A percentile compares a stretch with the other conserved stretches of the same genome.
Evolutionary conservation across 2,797 vertebrate species (phyloP).

Genomic region (Phrynocephalus guinanensis): DNA sequence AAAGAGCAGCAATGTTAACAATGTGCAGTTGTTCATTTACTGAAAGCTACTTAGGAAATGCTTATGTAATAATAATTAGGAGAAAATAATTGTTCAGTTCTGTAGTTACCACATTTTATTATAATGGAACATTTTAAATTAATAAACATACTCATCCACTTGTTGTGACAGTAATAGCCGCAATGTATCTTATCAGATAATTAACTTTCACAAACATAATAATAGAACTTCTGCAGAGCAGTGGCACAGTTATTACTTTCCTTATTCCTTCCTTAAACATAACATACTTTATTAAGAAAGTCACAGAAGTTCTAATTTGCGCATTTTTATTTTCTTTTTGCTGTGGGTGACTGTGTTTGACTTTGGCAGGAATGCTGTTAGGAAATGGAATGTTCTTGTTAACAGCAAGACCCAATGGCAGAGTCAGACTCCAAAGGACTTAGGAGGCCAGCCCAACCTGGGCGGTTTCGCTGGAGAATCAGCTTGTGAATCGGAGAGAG

Average conservation of each 20-base stretch:
- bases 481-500: not conserved
- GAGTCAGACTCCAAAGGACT: not conserved
- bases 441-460: not conserved
- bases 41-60: conserved; percentile 43
- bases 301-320: not conserved
- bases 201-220: conserved; percentile 87
- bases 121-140: conserved; percentile 84
- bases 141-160: conserved; percentile 81
- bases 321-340: not conserved
- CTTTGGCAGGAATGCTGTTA: not conserved
- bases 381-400: conserved; percentile 4
- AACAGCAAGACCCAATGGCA: not conserved
- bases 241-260: conserved; percentile 78
- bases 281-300: conserved; percentile 39
- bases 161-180: conserved; percentile 81
- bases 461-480: not conserved
- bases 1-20: conserved; percentile 46
- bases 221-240: conserved; percentile 74
- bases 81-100: conserved; percentile 78
- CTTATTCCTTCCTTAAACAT: conserved; percentile 38
- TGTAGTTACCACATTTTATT: conserved; percentile 76
- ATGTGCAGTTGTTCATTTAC: conserved; percentile 44
- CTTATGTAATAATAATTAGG: conserved; percentile 55
- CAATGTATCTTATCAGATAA: conserved; percentile 87
- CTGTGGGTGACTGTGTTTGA: not conserved